Conservation (phyloP, 2,888 invertebrate species). For the Drosophila aldrichi region DNA sequence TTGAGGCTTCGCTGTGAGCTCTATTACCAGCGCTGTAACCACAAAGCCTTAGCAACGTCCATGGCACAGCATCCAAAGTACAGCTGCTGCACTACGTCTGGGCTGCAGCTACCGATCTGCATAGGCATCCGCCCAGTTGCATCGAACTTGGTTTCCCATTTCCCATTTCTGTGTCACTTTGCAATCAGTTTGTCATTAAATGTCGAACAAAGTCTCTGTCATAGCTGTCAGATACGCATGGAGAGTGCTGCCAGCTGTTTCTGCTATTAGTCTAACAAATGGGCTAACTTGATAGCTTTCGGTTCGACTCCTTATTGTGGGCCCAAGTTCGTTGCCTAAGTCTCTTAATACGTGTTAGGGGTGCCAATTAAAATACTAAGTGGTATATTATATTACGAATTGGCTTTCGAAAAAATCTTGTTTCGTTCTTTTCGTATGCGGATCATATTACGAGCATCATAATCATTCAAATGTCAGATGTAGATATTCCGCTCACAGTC, state of each 20-base stretch:
- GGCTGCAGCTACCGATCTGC: conserved; percentile 22
- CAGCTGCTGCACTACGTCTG: conserved; percentile 10
- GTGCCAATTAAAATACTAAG: not conserved
- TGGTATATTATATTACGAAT: not conserved
- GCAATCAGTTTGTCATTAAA: conserved; percentile 61
- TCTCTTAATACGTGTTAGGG: not conserved
- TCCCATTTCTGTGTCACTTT: conserved; percentile 50
- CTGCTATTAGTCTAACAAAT: conserved; percentile 36
- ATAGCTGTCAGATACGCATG: conserved; percentile 38
- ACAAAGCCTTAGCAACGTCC: conserved; percentile 39
- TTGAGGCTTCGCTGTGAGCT: conserved; percentile 24
- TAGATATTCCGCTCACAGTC: not conserved
- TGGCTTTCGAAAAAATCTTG: not conserved
- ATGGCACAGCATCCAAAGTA: not conserved
- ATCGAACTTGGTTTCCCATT: conserved; percentile 2
- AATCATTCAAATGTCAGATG: not conserved
- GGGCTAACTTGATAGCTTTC: conserved; percentile 12
- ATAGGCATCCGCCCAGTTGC: conserved; percentile 16
- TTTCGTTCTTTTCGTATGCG: not conserved
- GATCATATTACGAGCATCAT: not conserved
- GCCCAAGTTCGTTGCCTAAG: conserved; percentile 23
- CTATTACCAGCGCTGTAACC: conserved; percentile 36
- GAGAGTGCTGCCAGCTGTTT: conserved; percentile 10
- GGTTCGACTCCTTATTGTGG: conserved; percentile 2
- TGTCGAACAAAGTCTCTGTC: conserved; percentile 16